phyloP scores from a whole-genome alignment of 2,113 vertebrate species.

The Forbesichthys papilliferus region DNA sequence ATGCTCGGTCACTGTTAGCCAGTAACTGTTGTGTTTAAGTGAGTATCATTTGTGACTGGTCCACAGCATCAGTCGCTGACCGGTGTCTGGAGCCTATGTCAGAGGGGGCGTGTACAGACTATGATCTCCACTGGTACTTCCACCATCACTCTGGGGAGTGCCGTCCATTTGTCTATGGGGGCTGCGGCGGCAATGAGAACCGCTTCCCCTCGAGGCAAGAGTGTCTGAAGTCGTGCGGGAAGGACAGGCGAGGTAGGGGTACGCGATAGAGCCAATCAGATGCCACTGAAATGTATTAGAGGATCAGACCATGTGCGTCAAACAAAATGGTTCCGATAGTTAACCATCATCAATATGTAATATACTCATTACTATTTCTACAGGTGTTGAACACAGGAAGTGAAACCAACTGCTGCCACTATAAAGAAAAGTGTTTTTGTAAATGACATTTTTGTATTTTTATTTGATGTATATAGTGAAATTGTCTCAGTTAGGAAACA shows the following conservation, averaged over 20 bases:
- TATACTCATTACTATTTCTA: conserved; percentile 12
- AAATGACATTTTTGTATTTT: conserved; percentile 50
- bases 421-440: conserved; percentile 32
- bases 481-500: not conserved
- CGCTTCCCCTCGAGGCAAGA: conserved; percentile 75
- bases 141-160: conserved; percentile 68
- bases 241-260: conserved; percentile 8
- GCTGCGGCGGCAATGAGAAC: conserved; percentile 84
- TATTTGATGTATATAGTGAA: conserved; percentile 17
- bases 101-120: conserved; percentile 80
- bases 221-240: conserved; percentile 73
- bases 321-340: not conserved
- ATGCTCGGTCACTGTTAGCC: not conserved
- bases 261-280: conserved; percentile 1
- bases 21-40: not conserved
- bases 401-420: conserved; percentile 18
- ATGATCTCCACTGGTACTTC: conserved; percentile 85
- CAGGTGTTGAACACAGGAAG: conserved; percentile 30
- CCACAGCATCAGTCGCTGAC: conserved; percentile 39
- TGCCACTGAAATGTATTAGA: not conserved
- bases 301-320: not conserved
- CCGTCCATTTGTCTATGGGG: conserved; percentile 85
- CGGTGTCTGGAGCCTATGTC: conserved; percentile 81
- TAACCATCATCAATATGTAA: not conserved
- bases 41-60: too few relatives aligned